Evolutionary conservation across 2,113 vertebrate genomes (phyloP).

Genomic region (Carassius carassius): DNA sequence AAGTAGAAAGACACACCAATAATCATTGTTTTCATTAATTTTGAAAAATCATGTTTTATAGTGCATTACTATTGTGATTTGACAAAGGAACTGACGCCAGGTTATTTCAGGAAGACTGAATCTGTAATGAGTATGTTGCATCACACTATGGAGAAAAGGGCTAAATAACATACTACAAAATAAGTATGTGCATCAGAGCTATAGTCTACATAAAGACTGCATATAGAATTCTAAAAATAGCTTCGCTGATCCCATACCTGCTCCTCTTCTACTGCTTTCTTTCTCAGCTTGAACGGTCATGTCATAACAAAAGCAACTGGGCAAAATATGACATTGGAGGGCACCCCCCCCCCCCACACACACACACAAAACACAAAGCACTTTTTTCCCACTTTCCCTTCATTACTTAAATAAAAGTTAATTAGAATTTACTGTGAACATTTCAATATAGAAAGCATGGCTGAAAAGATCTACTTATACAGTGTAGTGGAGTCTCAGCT

Average conservation of each 20-base stretch:
- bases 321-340: background rate
- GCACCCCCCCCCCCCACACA: too few species aligned
- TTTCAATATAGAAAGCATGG: too few species aligned
- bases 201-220: background rate
- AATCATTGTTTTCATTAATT: background rate
- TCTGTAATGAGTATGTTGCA: background rate
- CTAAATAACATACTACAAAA: constrained; percentile 3
- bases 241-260: background rate
- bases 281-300: background rate
- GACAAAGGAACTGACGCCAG: background rate
- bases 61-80: background rate
- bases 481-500: background rate
- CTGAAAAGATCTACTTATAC: too few species aligned
- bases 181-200: background rate
- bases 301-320: background rate
- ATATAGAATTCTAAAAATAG: background rate
- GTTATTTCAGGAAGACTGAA: background rate
- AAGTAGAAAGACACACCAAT: background rate
- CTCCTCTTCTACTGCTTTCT: background rate
- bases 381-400: background rate
- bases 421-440: too few species aligned
- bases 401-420: background rate
- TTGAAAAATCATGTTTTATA: background rate
- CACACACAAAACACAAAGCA: too few species aligned
- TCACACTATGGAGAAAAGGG: background rate